Conservation (phyloP, 2,113 vertebrate genomes). For the Tamias sibiricus region DNA sequence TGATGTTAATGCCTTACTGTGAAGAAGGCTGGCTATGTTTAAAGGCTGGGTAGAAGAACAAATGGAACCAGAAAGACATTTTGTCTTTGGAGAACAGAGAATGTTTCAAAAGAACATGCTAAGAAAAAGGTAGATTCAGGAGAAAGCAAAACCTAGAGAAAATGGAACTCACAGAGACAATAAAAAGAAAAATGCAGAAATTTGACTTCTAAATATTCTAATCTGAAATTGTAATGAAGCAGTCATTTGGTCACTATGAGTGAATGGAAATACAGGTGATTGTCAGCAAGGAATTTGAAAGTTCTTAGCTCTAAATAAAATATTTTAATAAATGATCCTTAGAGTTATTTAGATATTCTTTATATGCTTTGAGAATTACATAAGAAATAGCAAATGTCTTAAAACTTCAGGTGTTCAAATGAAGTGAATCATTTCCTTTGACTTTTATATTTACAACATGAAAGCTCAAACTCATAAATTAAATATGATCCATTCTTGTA, state of each 20-base stretch:
- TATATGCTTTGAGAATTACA: not conserved
- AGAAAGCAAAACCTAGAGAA: not conserved
- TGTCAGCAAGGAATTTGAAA: not conserved
- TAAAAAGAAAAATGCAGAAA: not conserved
- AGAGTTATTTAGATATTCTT: not conserved
- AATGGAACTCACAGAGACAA: not conserved
- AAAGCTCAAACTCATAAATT: slow-evolving; percentile 29
- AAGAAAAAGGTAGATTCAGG: not conserved
- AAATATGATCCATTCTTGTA: slow-evolving; percentile 36
- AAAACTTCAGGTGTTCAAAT: not conserved
- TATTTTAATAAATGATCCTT: not conserved
- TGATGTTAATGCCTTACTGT: not conserved
- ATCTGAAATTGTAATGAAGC: not conserved
- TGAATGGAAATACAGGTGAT: not conserved
- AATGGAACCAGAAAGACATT: not conserved
- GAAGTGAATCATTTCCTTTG: not conserved
- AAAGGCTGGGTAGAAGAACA: not conserved
- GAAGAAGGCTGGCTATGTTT: not conserved
- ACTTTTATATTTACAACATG: slow-evolving; percentile 32
- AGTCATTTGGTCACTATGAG: not conserved
- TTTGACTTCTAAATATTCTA: not conserved
- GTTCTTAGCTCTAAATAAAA: not conserved
- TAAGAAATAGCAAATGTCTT: slow-evolving; percentile 25
- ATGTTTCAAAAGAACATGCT: not conserved
- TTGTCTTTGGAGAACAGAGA: not conserved